A percentile compares a stretch with the other conserved stretches of the same genome.
phyloP scores from a whole-genome alignment of 2,888 invertebrate species.

The Apeira syringaria region DNA sequence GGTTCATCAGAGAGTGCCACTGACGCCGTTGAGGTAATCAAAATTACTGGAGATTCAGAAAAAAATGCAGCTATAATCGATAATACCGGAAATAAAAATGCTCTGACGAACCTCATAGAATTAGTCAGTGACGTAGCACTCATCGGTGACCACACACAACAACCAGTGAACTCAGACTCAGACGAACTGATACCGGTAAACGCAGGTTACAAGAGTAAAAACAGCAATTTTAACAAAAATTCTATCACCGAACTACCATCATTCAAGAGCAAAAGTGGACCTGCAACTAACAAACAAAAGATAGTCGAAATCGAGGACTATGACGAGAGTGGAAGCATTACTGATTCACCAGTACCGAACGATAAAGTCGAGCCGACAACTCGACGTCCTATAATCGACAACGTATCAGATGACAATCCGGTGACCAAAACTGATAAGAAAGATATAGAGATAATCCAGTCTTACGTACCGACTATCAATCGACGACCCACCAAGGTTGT shows the following conservation, averaged over 20 bases:
- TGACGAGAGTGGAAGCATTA: conserved; percentile 57
- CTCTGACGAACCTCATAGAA: conserved; percentile 66
- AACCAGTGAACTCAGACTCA: conserved; percentile 54
- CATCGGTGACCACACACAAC: conserved; percentile 65
- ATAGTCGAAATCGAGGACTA: conserved; percentile 71
- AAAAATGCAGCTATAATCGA: conserved; percentile 61
- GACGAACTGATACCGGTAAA: conserved; percentile 75
- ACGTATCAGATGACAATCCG: conserved; percentile 58
- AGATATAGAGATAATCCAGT: conserved; percentile 70
- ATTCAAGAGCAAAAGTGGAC: conserved; percentile 55
- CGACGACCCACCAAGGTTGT: conserved; percentile 70
- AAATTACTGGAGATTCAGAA: conserved; percentile 52
- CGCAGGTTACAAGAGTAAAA: conserved; percentile 73
- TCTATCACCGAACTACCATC: conserved; percentile 71
- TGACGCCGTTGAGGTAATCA: conserved; percentile 65
- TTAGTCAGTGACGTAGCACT: conserved; percentile 75
- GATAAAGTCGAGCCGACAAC: conserved; percentile 72
- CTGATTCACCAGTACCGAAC: conserved; percentile 64
- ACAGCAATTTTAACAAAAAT: conserved; percentile 69
- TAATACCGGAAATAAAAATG: conserved; percentile 51
- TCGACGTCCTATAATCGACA: conserved; percentile 68
- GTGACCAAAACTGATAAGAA: conserved; percentile 54
- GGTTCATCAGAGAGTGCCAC: conserved; percentile 66
- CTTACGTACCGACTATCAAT: conserved; percentile 67
- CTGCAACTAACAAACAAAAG: conserved; percentile 51